Base-by-base conservation (phyloP, 2,113 vertebrate species). In the Forbesichthys agassizii region DNA sequence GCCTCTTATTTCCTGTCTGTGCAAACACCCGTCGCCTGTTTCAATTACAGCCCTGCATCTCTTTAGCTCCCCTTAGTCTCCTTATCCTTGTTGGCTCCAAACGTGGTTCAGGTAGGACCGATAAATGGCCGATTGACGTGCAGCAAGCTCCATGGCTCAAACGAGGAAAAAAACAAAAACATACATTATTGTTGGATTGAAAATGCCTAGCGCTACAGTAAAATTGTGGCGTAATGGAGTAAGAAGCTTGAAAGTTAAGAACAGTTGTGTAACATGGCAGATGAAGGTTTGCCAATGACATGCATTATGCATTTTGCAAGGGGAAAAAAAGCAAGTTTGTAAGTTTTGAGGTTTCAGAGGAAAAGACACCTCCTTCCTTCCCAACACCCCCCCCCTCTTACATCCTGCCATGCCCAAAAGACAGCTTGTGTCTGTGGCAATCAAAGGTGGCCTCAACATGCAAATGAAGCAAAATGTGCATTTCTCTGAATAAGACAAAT, bases 1-100 rank as follows among this genome's bases (percentile, higher is more conserved):
- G 95, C 93, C 91, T 94, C 95, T 98, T 95, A 96, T 98, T 98
- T 98, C 97, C 97, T 98, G 96, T 96, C 96, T 97, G 95, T 89
- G 85, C 92, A 91, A 91, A 91, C 89, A 94, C 92, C 92, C 94
- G 94, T 96, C 95, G 95, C 96, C 95, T 98, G 95, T 96, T 98
- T 96, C 93, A 99, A 98, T 98, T 98, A 98, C 87, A 89, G 94
- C 92, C 93, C 93, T 93, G 75, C 77, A 77, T 77, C 84, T 86
- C 85, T 82, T 48, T 54, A 73, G 71, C 83, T 88, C 69, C 76
- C 71, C 91, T 94, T 81, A 72, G 80, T 82, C 74, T 78, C 78
- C 74, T 75, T 70, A 73, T 76, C 64, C 58, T 57, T 66, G 92
- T 93, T 95, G 91, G 91, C 92, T 93, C 87, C 53, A 66, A 67